Evolutionary conservation across 2,113 vertebrate genomes (phyloP).

Genomic region (Leuciscus idus): DNA sequence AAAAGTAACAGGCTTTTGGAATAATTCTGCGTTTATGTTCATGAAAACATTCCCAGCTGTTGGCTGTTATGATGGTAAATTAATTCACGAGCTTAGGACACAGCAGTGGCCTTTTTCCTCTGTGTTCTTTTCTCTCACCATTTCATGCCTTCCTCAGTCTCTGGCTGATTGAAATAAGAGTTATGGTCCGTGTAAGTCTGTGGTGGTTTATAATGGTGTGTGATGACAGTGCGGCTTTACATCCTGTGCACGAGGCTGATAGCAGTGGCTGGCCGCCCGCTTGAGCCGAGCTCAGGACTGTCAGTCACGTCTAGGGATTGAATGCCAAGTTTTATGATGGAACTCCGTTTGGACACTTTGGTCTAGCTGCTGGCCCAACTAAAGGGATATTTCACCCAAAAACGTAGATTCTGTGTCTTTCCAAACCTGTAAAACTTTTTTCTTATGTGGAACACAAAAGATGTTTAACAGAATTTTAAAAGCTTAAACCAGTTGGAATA

Average conservation of each 20-base stretch:
- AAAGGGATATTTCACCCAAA: neutral
- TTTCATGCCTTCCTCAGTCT: neutral
- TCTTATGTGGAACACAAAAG: neutral
- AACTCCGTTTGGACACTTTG: neutral
- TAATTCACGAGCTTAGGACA: neutral
- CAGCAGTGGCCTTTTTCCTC: neutral
- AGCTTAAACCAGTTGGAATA: neutral
- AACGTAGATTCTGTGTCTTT: neutral
- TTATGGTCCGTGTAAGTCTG: constrained; percentile 37
- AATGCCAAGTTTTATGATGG: constrained; percentile 26
- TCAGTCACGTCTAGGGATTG: constrained; percentile 4
- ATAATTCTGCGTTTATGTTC: constrained; percentile 28
- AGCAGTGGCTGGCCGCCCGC: constrained; percentile 9
- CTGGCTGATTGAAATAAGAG: constrained; percentile 16
- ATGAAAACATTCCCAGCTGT: constrained; percentile 21
- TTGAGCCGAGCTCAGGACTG: constrained; percentile 8
- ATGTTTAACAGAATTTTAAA: neutral
- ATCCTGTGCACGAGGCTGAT: constrained; percentile 19
- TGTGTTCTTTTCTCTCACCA: constrained; percentile 9
- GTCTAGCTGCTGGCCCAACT: neutral
- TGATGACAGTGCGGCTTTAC: constrained; percentile 40
- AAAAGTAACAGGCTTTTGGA: constrained; percentile 7
- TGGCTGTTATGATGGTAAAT: constrained; percentile 2
- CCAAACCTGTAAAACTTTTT: neutral
- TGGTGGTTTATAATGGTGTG: constrained; percentile 25